These are phyloP conservation scores for Archocentrus centrarchus DNA, from an alignment of 2,113 vertebrate species.

Conservation along the genomic window DNA sequence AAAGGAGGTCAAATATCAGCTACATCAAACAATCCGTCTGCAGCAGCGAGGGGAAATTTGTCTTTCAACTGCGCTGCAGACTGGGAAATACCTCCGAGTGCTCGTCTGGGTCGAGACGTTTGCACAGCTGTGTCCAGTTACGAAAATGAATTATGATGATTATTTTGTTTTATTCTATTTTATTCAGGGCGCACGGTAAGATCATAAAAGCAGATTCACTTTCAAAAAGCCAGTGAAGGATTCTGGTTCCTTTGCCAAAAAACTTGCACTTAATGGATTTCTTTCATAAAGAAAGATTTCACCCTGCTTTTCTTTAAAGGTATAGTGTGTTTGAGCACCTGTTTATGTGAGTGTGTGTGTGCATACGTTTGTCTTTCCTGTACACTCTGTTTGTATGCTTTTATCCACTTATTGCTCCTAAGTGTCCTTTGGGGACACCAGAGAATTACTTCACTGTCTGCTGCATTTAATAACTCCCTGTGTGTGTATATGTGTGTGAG, in stretches of 20 bases:
- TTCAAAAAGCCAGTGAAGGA: slow-evolving; percentile 23
- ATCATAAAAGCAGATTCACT: slow-evolving; percentile 37
- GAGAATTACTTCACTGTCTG: slow-evolving; percentile 64
- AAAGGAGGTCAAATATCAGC: slow-evolving; percentile 48
- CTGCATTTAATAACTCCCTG: slow-evolving; percentile 56
- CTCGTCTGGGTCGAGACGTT: slow-evolving; percentile 58
- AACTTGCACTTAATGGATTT: slow-evolving; percentile 5
- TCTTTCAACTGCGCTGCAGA: slow-evolving; percentile 36
- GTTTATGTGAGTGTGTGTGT: background rate
- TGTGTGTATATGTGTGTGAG: background rate
- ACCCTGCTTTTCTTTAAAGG: background rate
- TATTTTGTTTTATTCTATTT: slow-evolving; percentile 43
- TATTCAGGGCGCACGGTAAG: slow-evolving; percentile 41
- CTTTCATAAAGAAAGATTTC: background rate
- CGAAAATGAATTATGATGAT: slow-evolving; percentile 59
- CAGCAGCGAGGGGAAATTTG: slow-evolving; percentile 2
- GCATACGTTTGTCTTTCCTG: background rate
- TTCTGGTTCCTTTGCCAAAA: background rate
- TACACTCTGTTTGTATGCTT: slow-evolving; percentile 16
- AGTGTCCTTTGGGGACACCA: slow-evolving; percentile 49
- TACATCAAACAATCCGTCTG: slow-evolving; percentile 43
- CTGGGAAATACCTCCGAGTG: slow-evolving; percentile 54
- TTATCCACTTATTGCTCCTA: slow-evolving; percentile 51
- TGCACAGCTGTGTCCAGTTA: slow-evolving; percentile 70
- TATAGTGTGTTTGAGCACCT: background rate